phyloP scores from a whole-genome alignment of 1,140 invertebrate species.

The Ctenoplectra terminalis region DNA sequence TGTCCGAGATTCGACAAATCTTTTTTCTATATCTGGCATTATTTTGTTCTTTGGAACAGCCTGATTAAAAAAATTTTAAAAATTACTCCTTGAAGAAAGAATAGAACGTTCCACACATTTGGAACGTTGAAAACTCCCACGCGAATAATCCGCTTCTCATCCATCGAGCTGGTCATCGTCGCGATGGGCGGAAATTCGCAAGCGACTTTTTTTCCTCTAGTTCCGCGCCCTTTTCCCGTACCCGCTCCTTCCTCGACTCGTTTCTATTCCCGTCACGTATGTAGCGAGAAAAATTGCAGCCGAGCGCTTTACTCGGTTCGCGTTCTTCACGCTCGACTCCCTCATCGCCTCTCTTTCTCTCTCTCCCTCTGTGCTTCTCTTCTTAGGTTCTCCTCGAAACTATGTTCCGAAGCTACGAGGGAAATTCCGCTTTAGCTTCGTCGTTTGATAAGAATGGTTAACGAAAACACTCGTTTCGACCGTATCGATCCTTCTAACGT shows the following conservation, averaged over 20 bases:
- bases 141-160: slow-evolving; percentile 63
- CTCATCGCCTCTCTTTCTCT: slow-evolving; percentile 18
- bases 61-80: neutral
- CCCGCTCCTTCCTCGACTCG: slow-evolving; percentile 70
- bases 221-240: slow-evolving; percentile 46
- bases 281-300: slow-evolving; percentile 84
- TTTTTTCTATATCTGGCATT: neutral
- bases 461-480: neutral
- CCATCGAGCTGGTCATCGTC: slow-evolving; percentile 59
- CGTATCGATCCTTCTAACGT: neutral
- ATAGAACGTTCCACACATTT: slow-evolving; percentile 35
- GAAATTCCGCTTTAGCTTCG: slow-evolving; percentile 32
- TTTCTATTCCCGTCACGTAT: slow-evolving; percentile 83
- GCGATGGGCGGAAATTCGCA: slow-evolving; percentile 71
- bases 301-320: slow-evolving; percentile 82
- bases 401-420: slow-evolving; percentile 24
- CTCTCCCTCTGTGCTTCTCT: slow-evolving; percentile 48
- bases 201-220: slow-evolving; percentile 56
- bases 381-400: slow-evolving; percentile 18
- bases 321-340: slow-evolving; percentile 81
- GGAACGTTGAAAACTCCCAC: slow-evolving; percentile 63
- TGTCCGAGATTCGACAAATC: slow-evolving; percentile 53
- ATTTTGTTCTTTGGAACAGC: neutral
- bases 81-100: no score
- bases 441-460: slow-evolving; percentile 51